Percentiles rank a stretch among this genome's conserved stretches.
These are phyloP conservation scores for Pachypsylla venusta DNA, from an alignment of 1,140 invertebrate species.

Conservation along the genomic window DNA sequence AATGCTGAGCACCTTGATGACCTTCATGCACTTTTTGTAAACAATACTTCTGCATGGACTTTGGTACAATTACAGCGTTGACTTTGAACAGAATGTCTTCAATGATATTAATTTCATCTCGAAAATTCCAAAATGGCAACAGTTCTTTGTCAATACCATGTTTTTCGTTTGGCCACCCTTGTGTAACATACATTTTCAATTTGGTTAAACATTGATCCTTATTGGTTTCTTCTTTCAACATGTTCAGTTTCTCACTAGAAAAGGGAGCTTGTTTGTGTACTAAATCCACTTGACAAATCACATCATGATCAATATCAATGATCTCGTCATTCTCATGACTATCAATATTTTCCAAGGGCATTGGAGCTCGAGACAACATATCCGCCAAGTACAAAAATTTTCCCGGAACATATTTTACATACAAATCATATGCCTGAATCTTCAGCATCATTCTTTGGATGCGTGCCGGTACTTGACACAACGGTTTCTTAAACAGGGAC, in stretches of 20 bases:
- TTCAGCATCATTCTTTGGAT: slow-evolving; percentile 31
- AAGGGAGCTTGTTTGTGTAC: background rate
- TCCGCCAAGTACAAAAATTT: slow-evolving; percentile 25
- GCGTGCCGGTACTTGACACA: slow-evolving; percentile 22
- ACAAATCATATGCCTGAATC: slow-evolving; percentile 28
- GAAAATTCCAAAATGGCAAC: slow-evolving; percentile 20
- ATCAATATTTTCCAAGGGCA: slow-evolving; percentile 4
- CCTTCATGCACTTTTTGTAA: slow-evolving; percentile 28
- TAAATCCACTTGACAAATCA: background rate
- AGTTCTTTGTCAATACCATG: slow-evolving; percentile 19
- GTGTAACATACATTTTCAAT: slow-evolving; percentile 14
- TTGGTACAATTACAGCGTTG: slow-evolving; percentile 26
- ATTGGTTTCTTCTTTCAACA: slow-evolving; percentile 17
- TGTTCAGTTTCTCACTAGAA: slow-evolving; percentile 17
- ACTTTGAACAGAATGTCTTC: slow-evolving; percentile 26
- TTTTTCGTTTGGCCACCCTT: slow-evolving; percentile 20
- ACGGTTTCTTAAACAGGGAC: slow-evolving; percentile 21
- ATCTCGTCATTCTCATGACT: no score
- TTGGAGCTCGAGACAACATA: slow-evolving; percentile 23
- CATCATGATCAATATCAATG: background rate
- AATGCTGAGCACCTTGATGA: slow-evolving; percentile 24
- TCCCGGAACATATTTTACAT: slow-evolving; percentile 23
- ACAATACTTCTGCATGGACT: slow-evolving; percentile 24
- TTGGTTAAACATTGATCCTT: slow-evolving; percentile 19
- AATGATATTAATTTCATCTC: slow-evolving; percentile 20